A percentile compares a stretch with the other conserved stretches of the same genome.
phyloP scores from a whole-genome alignment of 2,113 vertebrate species.

The Lophius piscatorius region DNA sequence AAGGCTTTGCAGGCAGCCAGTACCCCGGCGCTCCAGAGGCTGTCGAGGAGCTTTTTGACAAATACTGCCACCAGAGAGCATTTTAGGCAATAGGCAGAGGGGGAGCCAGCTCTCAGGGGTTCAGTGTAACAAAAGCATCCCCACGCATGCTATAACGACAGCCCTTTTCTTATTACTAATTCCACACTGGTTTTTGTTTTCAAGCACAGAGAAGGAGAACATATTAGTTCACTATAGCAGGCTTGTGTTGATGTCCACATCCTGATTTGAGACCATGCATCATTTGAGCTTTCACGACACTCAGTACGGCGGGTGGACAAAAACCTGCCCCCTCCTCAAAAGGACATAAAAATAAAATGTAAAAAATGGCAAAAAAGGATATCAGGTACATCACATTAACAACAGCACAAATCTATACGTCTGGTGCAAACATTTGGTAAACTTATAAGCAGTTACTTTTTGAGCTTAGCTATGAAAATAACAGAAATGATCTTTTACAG shows the following conservation, averaged over 20 bases:
- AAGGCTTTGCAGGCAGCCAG: constrained; percentile 15
- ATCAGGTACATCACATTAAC: constrained; percentile 47
- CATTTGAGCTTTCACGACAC: constrained; percentile 47
- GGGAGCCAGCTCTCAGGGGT: constrained; percentile 14
- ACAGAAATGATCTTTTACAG: constrained; percentile 15
- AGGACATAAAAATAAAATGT: not conserved
- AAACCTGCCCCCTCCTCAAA: not conserved
- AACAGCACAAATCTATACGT: constrained; percentile 28
- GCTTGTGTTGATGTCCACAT: constrained; percentile 39
- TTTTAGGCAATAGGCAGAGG: constrained; percentile 34
- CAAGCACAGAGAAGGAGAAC: constrained; percentile 23
- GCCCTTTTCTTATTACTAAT: constrained; percentile 63
- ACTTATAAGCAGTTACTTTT: constrained; percentile 20
- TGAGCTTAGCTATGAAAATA: constrained; percentile 33
- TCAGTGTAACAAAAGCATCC: constrained; percentile 27
- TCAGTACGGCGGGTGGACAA: constrained; percentile 20
- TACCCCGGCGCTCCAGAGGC: too few species aligned
- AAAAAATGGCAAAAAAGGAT: constrained; percentile 22
- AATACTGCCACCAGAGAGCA: constrained; percentile 23
- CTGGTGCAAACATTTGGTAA: constrained; percentile 62
- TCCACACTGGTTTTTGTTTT: constrained; percentile 13
- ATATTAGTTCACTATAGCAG: constrained; percentile 42
- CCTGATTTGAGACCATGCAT: constrained; percentile 74
- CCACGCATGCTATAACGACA: constrained; percentile 58
- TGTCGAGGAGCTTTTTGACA: too few species aligned